Conservation (phyloP, 2,888 invertebrate genomes). For the Tuberolachnus salignus region DNA sequence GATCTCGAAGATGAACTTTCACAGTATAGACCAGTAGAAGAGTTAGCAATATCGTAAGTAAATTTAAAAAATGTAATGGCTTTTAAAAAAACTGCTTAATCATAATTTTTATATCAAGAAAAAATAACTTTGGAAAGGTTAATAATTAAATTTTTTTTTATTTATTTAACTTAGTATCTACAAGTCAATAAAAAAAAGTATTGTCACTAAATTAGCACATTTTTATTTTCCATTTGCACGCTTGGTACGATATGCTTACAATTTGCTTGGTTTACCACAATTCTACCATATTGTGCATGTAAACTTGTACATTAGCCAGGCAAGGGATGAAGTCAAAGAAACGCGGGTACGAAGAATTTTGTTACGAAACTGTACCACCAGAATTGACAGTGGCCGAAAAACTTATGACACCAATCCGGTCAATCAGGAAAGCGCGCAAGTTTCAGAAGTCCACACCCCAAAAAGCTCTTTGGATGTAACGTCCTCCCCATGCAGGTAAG, state of each 20-base stretch:
- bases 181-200: background rate
- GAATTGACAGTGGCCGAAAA: slow-evolving; percentile 28
- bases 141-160: background rate
- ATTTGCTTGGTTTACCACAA: slow-evolving; percentile 45
- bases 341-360: slow-evolving; percentile 55
- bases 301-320: slow-evolving; percentile 54
- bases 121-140: background rate
- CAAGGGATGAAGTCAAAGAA: slow-evolving; percentile 42
- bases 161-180: background rate
- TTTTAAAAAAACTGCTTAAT: slow-evolving; percentile 9
- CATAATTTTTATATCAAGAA: background rate
- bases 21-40: slow-evolving; percentile 68
- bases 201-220: slow-evolving; percentile 40
- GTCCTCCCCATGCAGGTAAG: slow-evolving; percentile 40
- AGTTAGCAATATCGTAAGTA: slow-evolving; percentile 36
- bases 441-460: slow-evolving; percentile 21
- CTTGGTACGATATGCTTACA: slow-evolving; percentile 47
- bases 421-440: slow-evolving; percentile 36
- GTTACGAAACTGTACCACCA: slow-evolving; percentile 18
- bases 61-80: background rate
- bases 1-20: slow-evolving; percentile 92
- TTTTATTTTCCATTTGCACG: slow-evolving; percentile 55
- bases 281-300: slow-evolving; percentile 51
- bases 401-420: slow-evolving; percentile 30
- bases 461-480: slow-evolving; percentile 21